Base-by-base conservation (phyloP, 2,888 invertebrate species). In the Alloplasta piceator region DNA sequence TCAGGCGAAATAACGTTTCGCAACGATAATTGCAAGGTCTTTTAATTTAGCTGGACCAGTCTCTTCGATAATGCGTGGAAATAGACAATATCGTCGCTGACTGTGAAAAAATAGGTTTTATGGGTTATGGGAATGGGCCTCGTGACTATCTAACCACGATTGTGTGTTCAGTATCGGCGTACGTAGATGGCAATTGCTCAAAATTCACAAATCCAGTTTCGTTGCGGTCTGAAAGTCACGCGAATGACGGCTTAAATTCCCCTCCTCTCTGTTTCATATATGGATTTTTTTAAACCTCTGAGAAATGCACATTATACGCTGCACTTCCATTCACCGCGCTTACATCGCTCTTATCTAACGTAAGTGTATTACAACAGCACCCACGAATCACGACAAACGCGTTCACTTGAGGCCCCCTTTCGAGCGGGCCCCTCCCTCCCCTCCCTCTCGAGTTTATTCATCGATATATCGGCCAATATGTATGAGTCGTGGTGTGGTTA, bases 221-320 rank as follows among this genome's bases (percentile, higher is more conserved):
- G 88, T 89, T 80, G 72, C 87, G 88, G 85, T 89, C 89, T 89
- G 82, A 86, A 89, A 88, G 83, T 82, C 84, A 26, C 26, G 73
- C 77, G 82, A 82, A 64, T 52, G 66, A 58, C 66, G 36, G 60
- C 43, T n/a, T 26, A 26, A 26, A 26, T 26, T 26, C 26, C 26
- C 26, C 26, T 26, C 26, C 26, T 26, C 26, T 26, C 26, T 26
- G 26, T 26, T 3, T 26, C n/a, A n/a, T n/a, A n/a, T 26, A 26
- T 26, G 26, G 26, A 26, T 26, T 26, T 26, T 26, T 26, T 26
- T 26, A 26, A 1, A 26, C n/a, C 39, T 48, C 55, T 67, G 66
- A 64, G 63, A 66, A 72, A 26, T 12, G 52, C 60, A 26, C 26
- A 26, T 26, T 43, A 64, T 41, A 41, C 56, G 56, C 41, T 71